Base-by-base conservation (phyloP, 2,113 vertebrate species). In the Apodemus speciosus region DNA sequence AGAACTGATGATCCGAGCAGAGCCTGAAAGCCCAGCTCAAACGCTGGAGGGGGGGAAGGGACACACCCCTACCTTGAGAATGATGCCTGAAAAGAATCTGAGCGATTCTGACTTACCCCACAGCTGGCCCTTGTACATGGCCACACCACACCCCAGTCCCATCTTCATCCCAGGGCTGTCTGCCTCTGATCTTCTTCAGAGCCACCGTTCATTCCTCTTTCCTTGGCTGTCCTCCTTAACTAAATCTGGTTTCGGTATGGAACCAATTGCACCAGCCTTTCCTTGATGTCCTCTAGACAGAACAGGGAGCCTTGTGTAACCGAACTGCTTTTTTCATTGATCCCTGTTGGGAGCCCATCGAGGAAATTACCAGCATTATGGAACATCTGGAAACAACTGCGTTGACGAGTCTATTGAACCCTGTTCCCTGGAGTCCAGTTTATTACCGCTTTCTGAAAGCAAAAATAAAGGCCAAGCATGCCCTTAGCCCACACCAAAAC, bases 131-230 rank as follows among this genome's bases (percentile, higher is more conserved):
- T 2, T 88, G 0, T 21, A 18, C 13, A 30, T 53, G 11, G 23
- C 25, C 9, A 7, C 1, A 0, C n/a, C 23, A 16, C 1, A 13
- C 9, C 0, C 2, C 6, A 0, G 0, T 40, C 21, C n/a, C 15
- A 4, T 27, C 9, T 56, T 18, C 43, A 38, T 27, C 4, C 16
- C 49, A 43, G 30, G 40, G 30, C 10, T 30, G 5, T 9, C 15
- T 60, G 38, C 7, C 1, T 62, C 51, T 60, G 6, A 38, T 46
- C 40, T 25, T 51, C 40, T 79, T 20, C 23, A 23, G n/a, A 91
- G 9, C 20, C 51, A 0, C 32, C 49, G 18, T 9, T 21, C 3
- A 38, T 13, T 64, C 18, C 23, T 58, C 2, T 73, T 38, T 35
- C 27, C 10, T 0, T 49, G 21, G 9, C 5, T 66, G 4, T 13